Percentiles rank a stretch among this genome's conserved stretches.
Conservation (phyloP, 2,113 vertebrate species). For the Oncorhynchus keta region DNA sequence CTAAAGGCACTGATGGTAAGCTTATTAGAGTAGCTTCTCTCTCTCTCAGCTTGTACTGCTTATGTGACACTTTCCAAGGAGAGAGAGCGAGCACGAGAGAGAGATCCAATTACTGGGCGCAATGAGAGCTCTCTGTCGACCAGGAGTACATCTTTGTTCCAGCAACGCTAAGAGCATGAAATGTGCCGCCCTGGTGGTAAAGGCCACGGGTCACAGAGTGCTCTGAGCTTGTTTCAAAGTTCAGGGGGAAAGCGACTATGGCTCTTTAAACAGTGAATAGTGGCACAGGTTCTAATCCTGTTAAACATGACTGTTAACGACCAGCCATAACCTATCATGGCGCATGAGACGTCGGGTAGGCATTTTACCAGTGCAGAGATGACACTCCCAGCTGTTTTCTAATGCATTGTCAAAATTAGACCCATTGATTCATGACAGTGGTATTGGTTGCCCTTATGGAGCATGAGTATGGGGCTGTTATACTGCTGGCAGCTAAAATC, state of each 20-base stretch:
- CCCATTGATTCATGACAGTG: neutral
- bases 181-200: neutral
- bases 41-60: constrained; percentile 12
- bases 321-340: neutral
- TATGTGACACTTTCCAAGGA: constrained; percentile 13
- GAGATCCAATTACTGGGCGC: constrained; percentile 26
- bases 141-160: neutral
- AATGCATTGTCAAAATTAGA: neutral
- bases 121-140: neutral
- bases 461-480: neutral
- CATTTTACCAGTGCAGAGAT: neutral
- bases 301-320: neutral
- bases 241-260: no score
- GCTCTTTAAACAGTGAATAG: neutral
- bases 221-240: neutral
- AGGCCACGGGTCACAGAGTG: neutral
- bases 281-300: neutral
- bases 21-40: constrained; percentile 27
- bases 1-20: constrained; percentile 17
- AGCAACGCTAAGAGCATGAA: no score
- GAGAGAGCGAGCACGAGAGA: neutral
- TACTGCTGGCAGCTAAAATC: no score
- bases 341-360: neutral
- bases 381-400: neutral
- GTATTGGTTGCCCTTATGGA: neutral